Base-by-base conservation (phyloP, 2,797 vertebrate species). In the Coregonus sp. region DNA sequence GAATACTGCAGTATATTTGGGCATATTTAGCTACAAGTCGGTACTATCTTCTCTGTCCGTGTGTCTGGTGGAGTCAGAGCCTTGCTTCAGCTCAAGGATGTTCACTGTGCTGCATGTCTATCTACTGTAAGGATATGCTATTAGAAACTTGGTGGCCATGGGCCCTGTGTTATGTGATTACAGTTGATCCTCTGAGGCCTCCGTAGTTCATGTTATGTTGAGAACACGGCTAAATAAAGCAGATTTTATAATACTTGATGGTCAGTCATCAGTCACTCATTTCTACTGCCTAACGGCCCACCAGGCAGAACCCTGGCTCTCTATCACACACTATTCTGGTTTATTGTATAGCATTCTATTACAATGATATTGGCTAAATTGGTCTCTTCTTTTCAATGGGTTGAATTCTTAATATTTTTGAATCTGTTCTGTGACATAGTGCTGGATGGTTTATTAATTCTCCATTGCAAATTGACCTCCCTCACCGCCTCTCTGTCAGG, bases 51-150 rank as follows among this genome's bases (percentile, higher is more conserved):
- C 40, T 35, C 67, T 37, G 11, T 69, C 14, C 4, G 33, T 47
- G 11, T 16, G 4, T 69, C 15, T 69, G 37, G 20, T 31, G 25
- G 20, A 11, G n/a, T 65, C 63, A 29, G 29, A 1, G 63, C 29
- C 25, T 5, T 29, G 4, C 29, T 66, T 65, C n/a, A 85, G 85
- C 87, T 86, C 86, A 80, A 77, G 86, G 88, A 87, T 77, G 81
- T 63, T 78, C 77, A 78, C 78, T 88, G 86, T 73, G 56, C 18
- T 59, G 5, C 56, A 59, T 59, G 4, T 5, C 69, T 66, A 29
- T 89, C 86, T 78, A 51, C 40, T 12, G 25, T 54, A 54, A 54
- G 52, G 52, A 54, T 54, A 54, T 54, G 16, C 16, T 54, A 47
- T 47, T 47, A 9, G 40, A 47, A 12, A 47, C 40, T 47, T 54